These are phyloP conservation scores for Phaenicophaeus curvirostris DNA, from an alignment of 2,797 vertebrate genomes.

Conservation along the genomic window DNA sequence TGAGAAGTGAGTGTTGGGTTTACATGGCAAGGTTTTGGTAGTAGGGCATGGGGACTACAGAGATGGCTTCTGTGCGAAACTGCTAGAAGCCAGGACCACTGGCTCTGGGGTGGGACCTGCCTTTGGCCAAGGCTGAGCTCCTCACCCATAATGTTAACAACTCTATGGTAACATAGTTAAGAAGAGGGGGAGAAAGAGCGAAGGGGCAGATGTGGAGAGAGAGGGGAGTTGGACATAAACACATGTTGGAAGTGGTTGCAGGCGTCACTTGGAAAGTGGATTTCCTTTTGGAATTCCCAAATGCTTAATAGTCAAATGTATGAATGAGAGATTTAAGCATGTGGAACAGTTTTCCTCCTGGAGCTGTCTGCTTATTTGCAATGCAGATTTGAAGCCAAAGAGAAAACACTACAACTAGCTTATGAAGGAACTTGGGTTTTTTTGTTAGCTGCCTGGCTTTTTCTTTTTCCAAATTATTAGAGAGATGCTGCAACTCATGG, in stretches of 20 bases:
- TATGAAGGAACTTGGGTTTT: not conserved
- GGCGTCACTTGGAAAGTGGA: not conserved
- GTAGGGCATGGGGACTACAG: too few relatives aligned
- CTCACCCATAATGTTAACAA: too few relatives aligned
- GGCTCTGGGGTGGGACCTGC: too few relatives aligned
- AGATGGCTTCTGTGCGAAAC: too few relatives aligned
- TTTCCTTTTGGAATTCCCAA: not conserved
- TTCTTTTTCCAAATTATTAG: not conserved
- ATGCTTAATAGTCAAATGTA: not conserved
- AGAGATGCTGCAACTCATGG: not conserved
- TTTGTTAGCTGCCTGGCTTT: not conserved
- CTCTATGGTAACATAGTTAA: too few relatives aligned
- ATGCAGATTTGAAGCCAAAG: not conserved
- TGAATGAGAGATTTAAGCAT: not conserved
- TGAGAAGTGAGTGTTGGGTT: not conserved
- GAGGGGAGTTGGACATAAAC: too few relatives aligned
- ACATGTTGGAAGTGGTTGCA: not conserved
- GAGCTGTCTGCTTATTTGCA: not conserved
- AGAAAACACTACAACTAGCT: not conserved
- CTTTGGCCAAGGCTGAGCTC: too few relatives aligned
- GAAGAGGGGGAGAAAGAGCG: too few relatives aligned
- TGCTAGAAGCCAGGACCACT: too few relatives aligned
- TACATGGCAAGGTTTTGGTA: too few relatives aligned
- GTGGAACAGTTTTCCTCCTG: not conserved
- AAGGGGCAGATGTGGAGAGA: too few relatives aligned